Percentiles rank a stretch among this genome's conserved stretches.
Conservation (phyloP, 2,797 vertebrate genomes). For the Pygocentrus nattereri region DNA sequence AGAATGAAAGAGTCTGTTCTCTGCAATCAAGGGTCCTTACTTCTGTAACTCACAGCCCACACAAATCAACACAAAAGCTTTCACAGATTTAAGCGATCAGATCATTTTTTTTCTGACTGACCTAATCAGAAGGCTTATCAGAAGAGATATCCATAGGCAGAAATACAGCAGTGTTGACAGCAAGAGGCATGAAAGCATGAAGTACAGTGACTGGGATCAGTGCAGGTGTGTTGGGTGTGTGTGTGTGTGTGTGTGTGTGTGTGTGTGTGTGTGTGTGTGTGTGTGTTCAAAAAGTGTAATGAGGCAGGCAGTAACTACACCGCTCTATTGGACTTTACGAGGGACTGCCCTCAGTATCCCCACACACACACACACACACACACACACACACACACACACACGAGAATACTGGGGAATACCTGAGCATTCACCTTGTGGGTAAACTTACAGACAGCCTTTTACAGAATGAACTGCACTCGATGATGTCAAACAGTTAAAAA, state of each 20-base stretch:
- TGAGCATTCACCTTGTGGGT: too few relatives aligned
- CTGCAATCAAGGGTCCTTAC: too few relatives aligned
- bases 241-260: neutral
- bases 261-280: neutral
- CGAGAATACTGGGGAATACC: constrained; percentile 13
- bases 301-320: constrained; percentile 70
- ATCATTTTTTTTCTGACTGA: too few relatives aligned
- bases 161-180: neutral
- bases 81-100: too few relatives aligned
- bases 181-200: neutral
- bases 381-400: constrained; percentile 17
- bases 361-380: constrained; percentile 10
- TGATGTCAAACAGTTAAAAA: too few relatives aligned
- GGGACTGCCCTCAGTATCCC: neutral
- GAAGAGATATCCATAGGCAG: neutral
- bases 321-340: constrained; percentile 30
- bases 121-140: too few relatives aligned
- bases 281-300: constrained; percentile 56
- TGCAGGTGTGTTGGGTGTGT: constrained; percentile 72
- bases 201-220: constrained; percentile 68
- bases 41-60: too few relatives aligned
- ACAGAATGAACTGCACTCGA: too few relatives aligned
- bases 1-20: too few relatives aligned
- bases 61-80: too few relatives aligned
- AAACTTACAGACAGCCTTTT: too few relatives aligned